Evolutionary conservation across 2,888 invertebrate genomes (phyloP).

Genomic region (Lithophane ornitopus): DNA sequence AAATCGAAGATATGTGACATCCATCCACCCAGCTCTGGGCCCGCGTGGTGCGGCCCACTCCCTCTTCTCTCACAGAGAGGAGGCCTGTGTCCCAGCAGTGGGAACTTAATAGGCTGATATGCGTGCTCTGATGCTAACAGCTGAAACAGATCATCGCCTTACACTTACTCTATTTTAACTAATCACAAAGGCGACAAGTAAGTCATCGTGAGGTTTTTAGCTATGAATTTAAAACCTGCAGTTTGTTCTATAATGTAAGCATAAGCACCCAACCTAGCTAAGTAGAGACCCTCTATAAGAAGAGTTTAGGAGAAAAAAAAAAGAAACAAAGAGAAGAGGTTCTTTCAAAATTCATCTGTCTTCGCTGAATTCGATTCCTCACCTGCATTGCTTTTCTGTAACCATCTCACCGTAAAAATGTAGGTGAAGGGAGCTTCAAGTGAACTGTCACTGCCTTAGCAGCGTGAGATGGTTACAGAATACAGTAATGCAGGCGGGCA

Average conservation of each 20-base stretch:
- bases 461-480: no score
- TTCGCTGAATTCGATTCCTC: no score
- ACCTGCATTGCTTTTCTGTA: no score
- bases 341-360: neutral
- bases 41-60: neutral
- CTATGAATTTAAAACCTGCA: constrained; percentile 6
- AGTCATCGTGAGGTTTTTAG: neutral
- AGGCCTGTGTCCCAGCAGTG: neutral
- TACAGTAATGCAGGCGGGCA: no score
- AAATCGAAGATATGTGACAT: neutral
- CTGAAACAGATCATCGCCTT: neutral
- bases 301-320: neutral
- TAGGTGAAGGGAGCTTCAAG: no score
- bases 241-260: no score
- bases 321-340: neutral
- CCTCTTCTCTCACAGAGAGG: neutral
- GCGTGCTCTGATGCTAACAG: no score
- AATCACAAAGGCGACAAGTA: neutral
- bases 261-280: no score
- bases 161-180: neutral
- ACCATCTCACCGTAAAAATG: no score
- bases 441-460: no score
- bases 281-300: neutral
- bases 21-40: neutral
- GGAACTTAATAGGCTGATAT: neutral